Percentiles rank a stretch among this genome's conserved stretches.
phyloP scores from a whole-genome alignment of 2,113 vertebrate genomes.

The Myotis yumanensis region DNA sequence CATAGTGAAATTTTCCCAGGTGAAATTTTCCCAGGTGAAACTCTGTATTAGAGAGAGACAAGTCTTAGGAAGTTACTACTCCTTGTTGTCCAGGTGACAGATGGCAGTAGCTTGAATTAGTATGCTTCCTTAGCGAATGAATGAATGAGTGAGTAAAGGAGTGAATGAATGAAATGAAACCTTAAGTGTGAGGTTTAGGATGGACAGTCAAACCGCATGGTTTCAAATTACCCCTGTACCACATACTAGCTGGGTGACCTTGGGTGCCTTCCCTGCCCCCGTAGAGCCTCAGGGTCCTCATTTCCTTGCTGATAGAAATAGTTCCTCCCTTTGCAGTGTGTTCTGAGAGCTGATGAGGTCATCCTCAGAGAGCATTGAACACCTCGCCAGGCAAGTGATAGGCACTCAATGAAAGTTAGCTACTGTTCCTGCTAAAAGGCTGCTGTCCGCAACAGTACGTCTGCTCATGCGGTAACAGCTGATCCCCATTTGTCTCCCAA shows the following conservation, averaged over 20 bases:
- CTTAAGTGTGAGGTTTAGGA: background rate
- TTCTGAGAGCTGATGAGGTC: background rate
- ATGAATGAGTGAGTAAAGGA: background rate
- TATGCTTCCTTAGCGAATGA: background rate
- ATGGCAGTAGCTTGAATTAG: background rate
- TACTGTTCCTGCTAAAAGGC: background rate
- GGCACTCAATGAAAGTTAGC: background rate
- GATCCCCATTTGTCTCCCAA: background rate
- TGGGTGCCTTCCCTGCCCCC: background rate
- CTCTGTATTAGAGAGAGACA: background rate
- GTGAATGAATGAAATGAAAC: background rate
- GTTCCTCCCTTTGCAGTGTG: background rate
- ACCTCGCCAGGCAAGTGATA: background rate
- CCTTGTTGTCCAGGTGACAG: background rate
- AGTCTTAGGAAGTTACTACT: background rate
- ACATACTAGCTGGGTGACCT: background rate
- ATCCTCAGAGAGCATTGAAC: background rate
- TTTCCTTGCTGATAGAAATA: background rate
- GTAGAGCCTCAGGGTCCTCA: background rate
- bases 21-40: background rate
- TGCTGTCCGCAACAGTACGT: background rate
- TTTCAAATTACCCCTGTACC: background rate
- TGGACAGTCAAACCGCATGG: background rate
- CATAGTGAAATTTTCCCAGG: background rate
- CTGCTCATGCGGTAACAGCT: background rate